Base-by-base conservation (phyloP, 1,140 invertebrate genomes). In the Polyergus mexicanus region DNA sequence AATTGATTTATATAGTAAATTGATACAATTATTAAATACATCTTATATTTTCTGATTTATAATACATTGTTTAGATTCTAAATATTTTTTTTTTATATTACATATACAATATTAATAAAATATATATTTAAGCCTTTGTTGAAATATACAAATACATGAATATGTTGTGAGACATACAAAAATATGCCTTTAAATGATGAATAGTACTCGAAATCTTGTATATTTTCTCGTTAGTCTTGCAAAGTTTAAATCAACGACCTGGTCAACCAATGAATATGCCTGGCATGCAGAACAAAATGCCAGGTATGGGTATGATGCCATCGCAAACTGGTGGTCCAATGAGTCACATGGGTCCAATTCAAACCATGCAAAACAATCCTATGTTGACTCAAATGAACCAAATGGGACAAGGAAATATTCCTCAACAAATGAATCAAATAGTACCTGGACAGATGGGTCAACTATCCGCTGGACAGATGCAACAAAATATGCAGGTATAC, bases 191-290 rank as follows among this genome's bases (percentile, higher is more conserved):
- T 13, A 60, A 65, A 16, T 58, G 32, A 62, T 22, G 35, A 54
- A 0, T 84, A 47, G 16, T 47, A 3, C 16, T 75, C 0, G 4
- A 84, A 25, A 1, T 86, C 38, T 63, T 63, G 13, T 72, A 28
- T 44, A 35, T 88, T 60, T 84, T 19, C 47, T 51, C 91, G 91
- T 86, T 72, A 96, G 95, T 97, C 65, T 91, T 96, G 35, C 96
- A 97, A 93, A 96, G 95, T 51, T 92, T 97, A 80, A 97, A 96
- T 89, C 95, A 96, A 92, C 94, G 96, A 32, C 96, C 96, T 66
- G 95, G 93, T 32, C 95, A 95, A 90, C 89, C 95, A 86, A 96
- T 96, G 93, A 95, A 96, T 90, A 96, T 96, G 95, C 96, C 96
- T 85, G 95, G 96, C 41, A 96, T 96, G 92, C 96, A 96, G 35